Evolutionary conservation across 30 jellyfish, hydroid and myxozoan genomes (phyloP), one percentile per base, ranked within the genome.

Genomic region (Hydractinia symbiolongicarpus): DNA sequence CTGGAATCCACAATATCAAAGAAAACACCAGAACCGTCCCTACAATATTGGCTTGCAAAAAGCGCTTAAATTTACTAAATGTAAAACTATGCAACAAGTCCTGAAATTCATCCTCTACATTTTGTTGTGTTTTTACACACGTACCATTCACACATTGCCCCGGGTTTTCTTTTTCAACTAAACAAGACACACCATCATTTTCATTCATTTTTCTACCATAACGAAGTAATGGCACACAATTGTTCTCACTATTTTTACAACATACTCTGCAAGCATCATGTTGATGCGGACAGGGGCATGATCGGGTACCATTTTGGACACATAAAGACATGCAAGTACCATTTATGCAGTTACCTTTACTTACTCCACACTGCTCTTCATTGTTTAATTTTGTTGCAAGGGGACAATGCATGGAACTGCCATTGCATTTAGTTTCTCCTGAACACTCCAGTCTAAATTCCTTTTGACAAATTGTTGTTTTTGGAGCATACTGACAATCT

Each of bases 31-130:
- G 49, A 40, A 91, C 74, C 2, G 96, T 86, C 52, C 95, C 95
- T 21, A 91, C 97, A 57, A 91, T 86, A 69, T 91, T 91, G 62
- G 88, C 96, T 76, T 86, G 83, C 97, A 91, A 86, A 72, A 91
- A 91, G 16, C 69, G 81, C 20, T 94, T 94, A 53, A 90, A 86
- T 53, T 90, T 90, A 75, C 95, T 90, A 17, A 91, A 88, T 6
- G 95, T 79, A 79, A 90, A 90, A 57, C 84, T 90, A 20, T 78
- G 78, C 50, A 90, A 7, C 5, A 90, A 85, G 61, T 66, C 79
- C 15, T 54, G 54, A 60, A 90, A 86, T 51, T 86, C 87, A 67
- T 86, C 96, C 10, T 82, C 73, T 7, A 90, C 95, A 72, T 86
- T 78, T 71, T 61, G 55, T 86, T 90, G 88, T 13, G 90, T 56